These are phyloP conservation scores for Psephotus haematonotus DNA, from an alignment of 2,113 vertebrate species.

Conservation along the genomic window DNA sequence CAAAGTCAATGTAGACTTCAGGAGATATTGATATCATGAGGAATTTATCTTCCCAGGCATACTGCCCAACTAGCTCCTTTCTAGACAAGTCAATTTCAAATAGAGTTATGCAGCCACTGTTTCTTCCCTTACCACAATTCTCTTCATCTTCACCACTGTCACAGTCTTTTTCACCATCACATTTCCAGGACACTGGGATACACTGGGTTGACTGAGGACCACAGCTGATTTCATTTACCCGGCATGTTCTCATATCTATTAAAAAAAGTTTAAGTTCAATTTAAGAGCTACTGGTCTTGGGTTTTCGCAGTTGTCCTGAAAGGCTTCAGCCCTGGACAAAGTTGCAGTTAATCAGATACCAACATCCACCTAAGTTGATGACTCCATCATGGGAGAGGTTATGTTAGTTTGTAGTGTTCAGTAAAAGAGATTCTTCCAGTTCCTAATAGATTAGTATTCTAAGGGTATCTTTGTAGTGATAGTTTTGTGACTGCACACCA, in stretches of 20 bases:
- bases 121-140: conserved; percentile 87
- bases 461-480: not conserved
- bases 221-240: conserved; percentile 92
- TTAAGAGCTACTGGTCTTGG: not conserved
- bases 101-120: not conserved
- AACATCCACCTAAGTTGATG: not conserved
- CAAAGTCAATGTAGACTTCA: not conserved
- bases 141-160: conserved; percentile 92
- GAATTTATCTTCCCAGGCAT: not conserved
- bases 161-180: conserved; percentile 95
- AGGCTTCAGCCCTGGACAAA: not conserved
- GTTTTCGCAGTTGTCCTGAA: not conserved
- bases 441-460: not conserved
- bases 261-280: conserved; percentile 5
- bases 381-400: not conserved
- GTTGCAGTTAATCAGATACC: not conserved
- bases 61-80: not conserved
- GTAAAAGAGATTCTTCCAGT: not conserved
- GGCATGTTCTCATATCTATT: conserved; percentile 91
- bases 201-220: conserved; percentile 89
- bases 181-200: conserved; percentile 93
- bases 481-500: not conserved
- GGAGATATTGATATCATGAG: not conserved
- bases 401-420: not conserved
- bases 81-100: not conserved